Conservation (phyloP, 2,888 invertebrate species). For the Machimus rusticus region DNA sequence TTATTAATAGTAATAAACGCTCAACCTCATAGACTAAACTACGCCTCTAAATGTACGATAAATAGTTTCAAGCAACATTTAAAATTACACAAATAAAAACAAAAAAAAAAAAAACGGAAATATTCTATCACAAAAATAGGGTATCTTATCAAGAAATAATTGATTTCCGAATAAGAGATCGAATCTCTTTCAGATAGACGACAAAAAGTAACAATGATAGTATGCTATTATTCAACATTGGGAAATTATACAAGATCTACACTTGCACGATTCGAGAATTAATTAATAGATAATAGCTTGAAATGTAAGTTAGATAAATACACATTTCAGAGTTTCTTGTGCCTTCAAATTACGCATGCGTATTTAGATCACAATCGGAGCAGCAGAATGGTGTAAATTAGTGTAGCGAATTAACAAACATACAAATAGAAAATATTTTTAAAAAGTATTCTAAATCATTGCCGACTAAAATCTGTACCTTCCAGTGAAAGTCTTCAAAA, state of each 20-base stretch:
- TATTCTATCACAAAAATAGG: not conserved
- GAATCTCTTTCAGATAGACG: not conserved
- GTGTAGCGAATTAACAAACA: too few species aligned
- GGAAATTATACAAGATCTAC: not conserved
- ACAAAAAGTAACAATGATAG: not conserved
- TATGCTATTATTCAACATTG: not conserved
- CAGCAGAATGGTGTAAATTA: too few species aligned
- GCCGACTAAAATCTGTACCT: too few species aligned
- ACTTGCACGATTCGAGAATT: not conserved
- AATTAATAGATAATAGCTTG: not conserved
- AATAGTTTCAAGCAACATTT: not conserved
- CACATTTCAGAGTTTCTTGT: too few species aligned
- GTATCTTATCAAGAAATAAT: not conserved
- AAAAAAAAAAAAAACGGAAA: not conserved
- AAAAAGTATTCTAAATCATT: too few species aligned
- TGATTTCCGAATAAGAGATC: not conserved
- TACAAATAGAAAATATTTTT: too few species aligned
- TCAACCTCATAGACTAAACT: not conserved
- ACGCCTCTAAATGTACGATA: not conserved
- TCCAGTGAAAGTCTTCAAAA: too few species aligned
- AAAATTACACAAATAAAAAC: not conserved
- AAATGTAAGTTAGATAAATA: too few species aligned
- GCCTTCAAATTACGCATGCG: too few species aligned
- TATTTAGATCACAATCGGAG: too few species aligned
- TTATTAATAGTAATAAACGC: not conserved